Percentiles rank a stretch among this genome's conserved stretches.
Evolutionary conservation across 37 sponge, comb jelly and placozoan species (phyloP).

Genomic region (Chondrilla cf. caribensis): DNA sequence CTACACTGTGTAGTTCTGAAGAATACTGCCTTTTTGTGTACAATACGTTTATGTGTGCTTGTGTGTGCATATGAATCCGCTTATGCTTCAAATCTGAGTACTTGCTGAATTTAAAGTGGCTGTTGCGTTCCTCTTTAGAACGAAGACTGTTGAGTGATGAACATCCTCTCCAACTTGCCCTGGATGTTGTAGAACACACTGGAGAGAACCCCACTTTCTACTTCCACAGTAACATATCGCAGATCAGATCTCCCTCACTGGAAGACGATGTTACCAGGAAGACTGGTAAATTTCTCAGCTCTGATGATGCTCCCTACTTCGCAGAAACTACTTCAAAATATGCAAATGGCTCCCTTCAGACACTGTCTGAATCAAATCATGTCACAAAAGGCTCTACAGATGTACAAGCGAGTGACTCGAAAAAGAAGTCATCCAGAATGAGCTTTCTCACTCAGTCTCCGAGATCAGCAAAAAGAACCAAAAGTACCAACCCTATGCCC

Average conservation of each 20-base stretch:
- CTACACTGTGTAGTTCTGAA: no score
- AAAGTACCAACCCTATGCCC: background rate
- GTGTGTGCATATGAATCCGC: no score
- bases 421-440: background rate
- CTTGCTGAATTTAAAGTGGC: no score
- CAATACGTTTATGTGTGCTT: no score
- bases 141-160: conserved; percentile 4
- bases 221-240: background rate
- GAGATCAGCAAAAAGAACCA: background rate
- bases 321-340: no score
- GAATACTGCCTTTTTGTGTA: no score
- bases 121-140: background rate
- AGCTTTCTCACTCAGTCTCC: background rate
- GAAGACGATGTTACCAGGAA: background rate
- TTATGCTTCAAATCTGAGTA: no score
- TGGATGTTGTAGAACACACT: conserved; percentile 23
- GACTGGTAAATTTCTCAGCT: background rate
- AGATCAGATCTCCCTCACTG: background rate
- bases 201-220: background rate
- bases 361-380: no score
- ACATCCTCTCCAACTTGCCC: conserved; percentile 17
- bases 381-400: no score
- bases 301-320: background rate
- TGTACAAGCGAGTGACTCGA: background rate
- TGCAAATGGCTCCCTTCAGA: background rate